Base-by-base conservation (phyloP, 2,113 vertebrate genomes). In the Rhipidura dahli region DNA sequence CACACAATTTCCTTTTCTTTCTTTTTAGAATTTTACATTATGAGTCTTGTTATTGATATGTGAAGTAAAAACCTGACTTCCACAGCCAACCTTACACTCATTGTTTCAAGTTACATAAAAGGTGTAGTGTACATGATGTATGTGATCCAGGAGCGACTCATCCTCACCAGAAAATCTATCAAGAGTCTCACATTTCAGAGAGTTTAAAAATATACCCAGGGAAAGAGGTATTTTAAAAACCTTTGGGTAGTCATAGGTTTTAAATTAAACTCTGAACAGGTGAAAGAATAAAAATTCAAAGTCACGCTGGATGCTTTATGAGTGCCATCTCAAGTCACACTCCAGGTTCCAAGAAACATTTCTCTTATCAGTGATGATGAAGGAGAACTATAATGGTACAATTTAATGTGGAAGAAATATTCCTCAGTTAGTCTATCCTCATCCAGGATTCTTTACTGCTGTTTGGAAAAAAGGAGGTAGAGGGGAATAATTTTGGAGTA, bases 1-100 rank as follows among this genome's bases (percentile, higher is more conserved):
- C 97, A 96, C 90, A 97, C 76, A 53, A 96, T 95, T 97, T 96
- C 91, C 87, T 89, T 97, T 93, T 93, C 89, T 96, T 93, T 87
- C 73, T 90, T 73, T 89, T 87, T 3, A 33, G 85, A 85, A 89
- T 95, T 84, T 84, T 96, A 96, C 96, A 98, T 98, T 97, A 95
- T 83, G 87, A 95, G 91, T 78, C 91, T 94, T 93, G 87, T 93
- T 97, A 96, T 81, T 97, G 94, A 87, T 96, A 93, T 7, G 40
- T 59, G 91, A 94, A 96, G 84, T 90, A 96, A 95, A 97, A 85
- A 65, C 68, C 71, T 77, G 96, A 95, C 77, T 79, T 86, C 63
- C 94, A 87, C 47, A 97, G 87, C 89, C 95, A 93, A 91, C 54
- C 70, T 94, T 87, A 93, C 90, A 92, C 91, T 95, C 76, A 90